Evolutionary conservation across 1,140 invertebrate species (phyloP), one percentile per base, ranked within the genome.

Genomic region (Coenobita brevimanus): DNA sequence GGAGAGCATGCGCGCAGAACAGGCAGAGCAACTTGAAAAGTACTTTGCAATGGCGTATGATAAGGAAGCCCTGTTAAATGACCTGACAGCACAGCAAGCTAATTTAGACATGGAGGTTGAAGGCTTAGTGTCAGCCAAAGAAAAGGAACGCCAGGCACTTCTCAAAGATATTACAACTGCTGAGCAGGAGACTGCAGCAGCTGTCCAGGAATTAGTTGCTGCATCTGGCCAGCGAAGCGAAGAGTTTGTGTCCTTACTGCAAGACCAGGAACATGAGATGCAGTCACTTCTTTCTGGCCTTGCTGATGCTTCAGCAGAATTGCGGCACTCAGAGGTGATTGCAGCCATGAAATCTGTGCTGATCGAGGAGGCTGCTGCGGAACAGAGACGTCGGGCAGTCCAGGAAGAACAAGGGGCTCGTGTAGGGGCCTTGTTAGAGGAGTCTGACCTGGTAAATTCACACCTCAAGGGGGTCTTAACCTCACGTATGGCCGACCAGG

Each of bases 321-420:
- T 88, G 38, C 75, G 88, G 10, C 57, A 64, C 27, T 89, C 85
- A 67, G 92, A 93, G 27, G 89, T 91, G 6, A 89, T 91, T n/a
- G 87, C 85, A 27, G 89, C 90, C 81, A 88, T 90, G 81, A 87
- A 94, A 91, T 91, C 96, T 71, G 92, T 95, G 73, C 69, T 89
- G 38, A 46, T 91, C 91, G 94, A 95, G 60, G 94, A 94, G 57
- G 92, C 93, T 89, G 92, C 93, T 90, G 92, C 96, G 76, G 92
- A 96, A 15, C 92, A 93, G 46, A 93, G 94, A 91, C 92, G 96
- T 82, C 93, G 94, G 90, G 93, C 95, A 91, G 94, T 96, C 91
- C 95, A 95, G 91, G 94, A 95, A 88, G 91, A 96, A 38, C 96
- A 97, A 92, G 96, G 95, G 92, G 95, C 94, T 64, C 95, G 95